Conservation (phyloP, 2,888 invertebrate species). For the Ophion costatus region DNA sequence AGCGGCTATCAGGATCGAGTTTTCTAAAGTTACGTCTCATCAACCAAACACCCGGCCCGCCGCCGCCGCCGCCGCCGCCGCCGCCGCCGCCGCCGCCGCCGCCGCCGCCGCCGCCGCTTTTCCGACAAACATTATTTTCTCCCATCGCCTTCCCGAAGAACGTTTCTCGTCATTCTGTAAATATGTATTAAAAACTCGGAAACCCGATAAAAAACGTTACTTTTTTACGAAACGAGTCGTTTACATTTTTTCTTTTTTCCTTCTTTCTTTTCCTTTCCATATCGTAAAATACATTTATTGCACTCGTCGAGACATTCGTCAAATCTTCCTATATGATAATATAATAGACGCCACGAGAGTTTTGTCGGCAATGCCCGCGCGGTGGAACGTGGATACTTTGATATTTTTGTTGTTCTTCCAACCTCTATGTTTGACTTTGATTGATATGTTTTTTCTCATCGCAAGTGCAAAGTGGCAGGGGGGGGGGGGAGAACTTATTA, state of each 20-base stretch:
- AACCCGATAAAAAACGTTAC: neutral
- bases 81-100: no score
- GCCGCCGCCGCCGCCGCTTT: no score
- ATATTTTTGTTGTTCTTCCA: neutral
- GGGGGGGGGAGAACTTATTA: no score
- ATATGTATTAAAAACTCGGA: neutral
- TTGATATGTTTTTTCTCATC: neutral
- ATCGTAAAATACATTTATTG: conserved; percentile 59
- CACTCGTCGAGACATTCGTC: conserved; percentile 47
- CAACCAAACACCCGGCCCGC: neutral
- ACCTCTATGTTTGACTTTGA: no score
- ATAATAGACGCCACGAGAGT: neutral
- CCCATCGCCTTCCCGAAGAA: neutral
- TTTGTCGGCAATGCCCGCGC: neutral
- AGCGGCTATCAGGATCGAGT: conserved; percentile 94
- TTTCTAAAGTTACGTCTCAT: conserved; percentile 85
- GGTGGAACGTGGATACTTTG: neutral
- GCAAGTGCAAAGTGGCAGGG: no score
- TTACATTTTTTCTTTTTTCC: no score
- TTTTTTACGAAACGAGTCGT: neutral
- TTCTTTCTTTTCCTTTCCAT: neutral
- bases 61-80: no score
- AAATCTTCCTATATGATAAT: conserved; percentile 32
- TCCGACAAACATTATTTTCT: no score
- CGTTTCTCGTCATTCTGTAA: neutral